A percentile compares a stretch with the other conserved stretches of the same genome.
phyloP scores from a whole-genome alignment of 2,113 vertebrate genomes.

The Oenanthe oenanthe region DNA sequence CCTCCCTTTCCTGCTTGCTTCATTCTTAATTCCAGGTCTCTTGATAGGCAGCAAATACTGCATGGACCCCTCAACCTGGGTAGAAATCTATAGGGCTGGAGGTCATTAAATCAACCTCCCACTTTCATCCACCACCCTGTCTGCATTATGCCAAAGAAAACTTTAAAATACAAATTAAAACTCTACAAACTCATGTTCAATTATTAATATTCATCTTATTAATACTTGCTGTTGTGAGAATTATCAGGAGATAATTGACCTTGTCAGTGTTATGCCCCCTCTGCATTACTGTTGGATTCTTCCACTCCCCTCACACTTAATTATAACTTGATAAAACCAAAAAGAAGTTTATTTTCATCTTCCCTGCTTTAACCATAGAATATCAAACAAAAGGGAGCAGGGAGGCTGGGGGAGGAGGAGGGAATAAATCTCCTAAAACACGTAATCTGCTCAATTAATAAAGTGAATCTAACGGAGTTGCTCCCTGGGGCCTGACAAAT shows the following conservation, averaged over 20 bases:
- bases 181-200: constrained; percentile 61
- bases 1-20: neutral
- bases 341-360: neutral
- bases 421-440: constrained; percentile 20
- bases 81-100: neutral
- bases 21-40: neutral
- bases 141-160: neutral
- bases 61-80: neutral
- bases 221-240: constrained; percentile 31
- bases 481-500: constrained; percentile 62
- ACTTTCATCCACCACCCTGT: neutral
- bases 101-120: neutral
- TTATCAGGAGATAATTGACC: constrained; percentile 71
- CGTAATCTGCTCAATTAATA: constrained; percentile 71
- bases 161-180: constrained; percentile 64
- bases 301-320: constrained; percentile 43
- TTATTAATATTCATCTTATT: constrained; percentile 70
- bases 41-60: neutral
- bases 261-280: constrained; percentile 36
- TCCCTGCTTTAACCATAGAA: neutral
- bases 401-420: neutral
- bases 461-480: constrained; percentile 18
- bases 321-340: constrained; percentile 55
- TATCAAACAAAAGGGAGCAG: neutral
- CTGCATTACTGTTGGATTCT: constrained; percentile 19